Percentiles rank a stretch among this genome's conserved stretches.
phyloP scores from a whole-genome alignment of 2,888 invertebrate species.

The Scrobipalpa costella region DNA sequence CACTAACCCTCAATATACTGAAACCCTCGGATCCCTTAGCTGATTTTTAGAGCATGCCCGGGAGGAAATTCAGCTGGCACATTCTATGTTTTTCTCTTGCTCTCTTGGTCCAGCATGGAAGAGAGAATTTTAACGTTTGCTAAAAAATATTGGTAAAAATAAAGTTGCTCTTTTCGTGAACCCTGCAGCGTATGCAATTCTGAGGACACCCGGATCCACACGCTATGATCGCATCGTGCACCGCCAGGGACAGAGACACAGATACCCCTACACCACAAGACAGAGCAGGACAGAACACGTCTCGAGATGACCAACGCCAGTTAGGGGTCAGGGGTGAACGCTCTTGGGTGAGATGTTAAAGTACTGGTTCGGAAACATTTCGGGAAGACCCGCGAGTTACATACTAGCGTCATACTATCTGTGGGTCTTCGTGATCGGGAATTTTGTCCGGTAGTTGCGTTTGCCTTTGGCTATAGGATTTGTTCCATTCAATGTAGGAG shows the following conservation, averaged over 20 bases:
- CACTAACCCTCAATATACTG: too few relatives aligned
- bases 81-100: too few relatives aligned
- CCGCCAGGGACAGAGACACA: conserved; percentile 53
- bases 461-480: conserved; percentile 47
- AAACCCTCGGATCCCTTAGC: too few relatives aligned
- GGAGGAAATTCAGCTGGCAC: too few relatives aligned
- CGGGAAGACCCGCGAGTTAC: conserved; percentile 13
- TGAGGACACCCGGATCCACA: conserved; percentile 76
- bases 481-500: conserved; percentile 18
- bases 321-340: conserved; percentile 79
- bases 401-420: not conserved
- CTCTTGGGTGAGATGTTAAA: conserved; percentile 70
- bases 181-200: conserved; percentile 68
- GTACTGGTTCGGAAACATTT: conserved; percentile 36
- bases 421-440: conserved; percentile 12
- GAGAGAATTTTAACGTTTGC: too few relatives aligned
- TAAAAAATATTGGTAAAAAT: too few relatives aligned
- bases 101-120: too few relatives aligned
- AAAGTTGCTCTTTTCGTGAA: conserved; percentile 45
- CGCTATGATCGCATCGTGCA: conserved; percentile 69
- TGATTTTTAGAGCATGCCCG: too few relatives aligned
- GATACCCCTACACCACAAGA: conserved; percentile 34
- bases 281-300: conserved; percentile 52
- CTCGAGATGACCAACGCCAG: conserved; percentile 76
- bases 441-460: conserved; percentile 33